Evolutionary conservation across 2,113 vertebrate species (phyloP).

Genomic region (Lucifuga dentata): DNA sequence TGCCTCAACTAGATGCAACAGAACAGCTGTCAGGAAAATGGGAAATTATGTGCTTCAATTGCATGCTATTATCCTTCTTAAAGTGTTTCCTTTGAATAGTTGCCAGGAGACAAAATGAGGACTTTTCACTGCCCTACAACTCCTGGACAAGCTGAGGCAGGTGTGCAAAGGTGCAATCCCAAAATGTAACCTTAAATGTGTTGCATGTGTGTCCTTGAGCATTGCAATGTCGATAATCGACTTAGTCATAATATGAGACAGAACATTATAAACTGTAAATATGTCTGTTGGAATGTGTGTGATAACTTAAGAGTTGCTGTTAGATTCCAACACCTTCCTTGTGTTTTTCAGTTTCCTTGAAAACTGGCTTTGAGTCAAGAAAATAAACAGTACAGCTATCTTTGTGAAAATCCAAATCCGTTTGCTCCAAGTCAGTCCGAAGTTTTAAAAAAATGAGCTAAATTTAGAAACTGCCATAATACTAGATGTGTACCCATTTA

Average conservation of each 20-base stretch:
- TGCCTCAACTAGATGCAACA: constrained; percentile 61
- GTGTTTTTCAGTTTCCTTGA: background rate
- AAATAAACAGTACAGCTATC: constrained; percentile 18
- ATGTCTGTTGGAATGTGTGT: background rate
- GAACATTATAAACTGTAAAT: background rate
- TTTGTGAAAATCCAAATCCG: background rate
- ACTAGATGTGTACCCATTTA: too few relatives aligned
- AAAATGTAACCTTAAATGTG: constrained; percentile 24
- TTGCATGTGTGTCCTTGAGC: constrained; percentile 21
- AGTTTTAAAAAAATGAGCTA: too few relatives aligned
- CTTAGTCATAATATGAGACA: background rate
- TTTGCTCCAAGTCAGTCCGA: background rate
- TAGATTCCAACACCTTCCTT: background rate
- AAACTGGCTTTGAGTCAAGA: background rate
- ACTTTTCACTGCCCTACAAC: constrained; percentile 37
- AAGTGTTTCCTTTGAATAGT: constrained; percentile 53
- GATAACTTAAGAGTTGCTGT: background rate
- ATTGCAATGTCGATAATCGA: background rate
- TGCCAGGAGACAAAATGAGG: constrained; percentile 60
- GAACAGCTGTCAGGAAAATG: constrained; percentile 50
- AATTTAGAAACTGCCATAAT: too few relatives aligned
- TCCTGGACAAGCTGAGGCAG: constrained; percentile 69
- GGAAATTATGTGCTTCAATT: constrained; percentile 60
- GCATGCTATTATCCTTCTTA: constrained; percentile 66
- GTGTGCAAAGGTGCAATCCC: constrained; percentile 24